Evolutionary conservation across 1,140 invertebrate genomes (phyloP), one percentile per base, ranked within the genome.

Genomic region (Calephelis nemesis): DNA sequence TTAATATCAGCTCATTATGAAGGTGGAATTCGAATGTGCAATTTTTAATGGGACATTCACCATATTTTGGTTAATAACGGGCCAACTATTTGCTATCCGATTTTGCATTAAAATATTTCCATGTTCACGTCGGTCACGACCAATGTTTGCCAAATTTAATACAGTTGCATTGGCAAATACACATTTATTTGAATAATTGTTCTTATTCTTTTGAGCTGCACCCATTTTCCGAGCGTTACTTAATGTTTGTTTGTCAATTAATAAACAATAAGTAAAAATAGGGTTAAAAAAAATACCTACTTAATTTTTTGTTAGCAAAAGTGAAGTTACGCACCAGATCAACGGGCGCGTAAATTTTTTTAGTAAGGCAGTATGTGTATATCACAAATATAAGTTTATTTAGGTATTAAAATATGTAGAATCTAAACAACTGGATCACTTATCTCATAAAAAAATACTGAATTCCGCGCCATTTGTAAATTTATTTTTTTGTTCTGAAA

Each of bases 151-250:
- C 65, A 66, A 67, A 67, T 66, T 66, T 52, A 58, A 67, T 58
- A 47, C 12, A 19, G 19, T 40, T 39, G 30, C 42, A 30, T 7
- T 11, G 12, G 42, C 42, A 60, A 58, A 47, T 15, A 19, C 7
- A 47, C 60, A 47, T 60, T 67, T 58, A 54, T 67, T 67, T 67
- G 52, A 67, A 67, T 60, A 47, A 67, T 47, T 60, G 52, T 45
- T 54, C 19, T 42, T 5, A 42, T 66, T 58, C 50, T 66, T 54
- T 66, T n/a, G 42, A 58, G 13, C 64, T 52, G 40, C 64, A 52
- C 64, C 64, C 52, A 58, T 42, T 39, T 11, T n/a, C 5, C 8
- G 1, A 54, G 19, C 7, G 4, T 11, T 11, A 58, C 11, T 54
- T 10, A 15, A 30, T 54, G 19, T 30, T 58, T 58, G 15, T 58